Conservation (phyloP, 1,140 invertebrate species). For the Octopus sinensis region DNA sequence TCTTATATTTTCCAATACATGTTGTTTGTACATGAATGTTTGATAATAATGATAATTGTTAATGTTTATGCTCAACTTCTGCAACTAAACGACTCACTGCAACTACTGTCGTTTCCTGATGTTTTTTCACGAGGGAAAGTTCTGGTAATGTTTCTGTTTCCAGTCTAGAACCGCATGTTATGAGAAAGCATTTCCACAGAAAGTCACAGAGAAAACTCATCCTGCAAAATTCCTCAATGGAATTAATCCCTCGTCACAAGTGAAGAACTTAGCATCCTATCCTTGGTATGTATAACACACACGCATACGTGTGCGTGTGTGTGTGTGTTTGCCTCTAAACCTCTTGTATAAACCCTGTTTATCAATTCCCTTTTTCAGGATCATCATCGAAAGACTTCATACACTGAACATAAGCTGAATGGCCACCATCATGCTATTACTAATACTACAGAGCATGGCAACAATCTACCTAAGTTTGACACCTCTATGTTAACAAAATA, state of each 20-base stretch:
- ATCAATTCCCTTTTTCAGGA: neutral
- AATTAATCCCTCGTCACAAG: neutral
- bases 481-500: neutral
- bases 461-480: neutral
- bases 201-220: neutral
- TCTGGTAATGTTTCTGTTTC: neutral
- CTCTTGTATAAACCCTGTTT: neutral
- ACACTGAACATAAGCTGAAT: neutral
- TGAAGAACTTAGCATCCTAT: conserved; percentile 8
- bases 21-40: too few relatives aligned
- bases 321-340: too few relatives aligned
- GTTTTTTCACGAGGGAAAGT: too few relatives aligned
- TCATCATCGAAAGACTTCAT: neutral
- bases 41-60: too few relatives aligned
- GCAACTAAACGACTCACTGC: too few relatives aligned
- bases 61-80: too few relatives aligned
- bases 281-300: conserved; percentile 1
- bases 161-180: neutral
- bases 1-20: too few relatives aligned
- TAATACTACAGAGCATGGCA: neutral
- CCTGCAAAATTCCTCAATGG: neutral
- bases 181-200: conserved; percentile 10
- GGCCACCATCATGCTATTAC: neutral
- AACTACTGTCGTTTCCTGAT: too few relatives aligned
- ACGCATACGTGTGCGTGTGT: too few relatives aligned